Evolutionary conservation across 2,888 invertebrate species (phyloP), one percentile per base, ranked within the genome.

Genomic region (Hirtodrosophila trivittata): DNA sequence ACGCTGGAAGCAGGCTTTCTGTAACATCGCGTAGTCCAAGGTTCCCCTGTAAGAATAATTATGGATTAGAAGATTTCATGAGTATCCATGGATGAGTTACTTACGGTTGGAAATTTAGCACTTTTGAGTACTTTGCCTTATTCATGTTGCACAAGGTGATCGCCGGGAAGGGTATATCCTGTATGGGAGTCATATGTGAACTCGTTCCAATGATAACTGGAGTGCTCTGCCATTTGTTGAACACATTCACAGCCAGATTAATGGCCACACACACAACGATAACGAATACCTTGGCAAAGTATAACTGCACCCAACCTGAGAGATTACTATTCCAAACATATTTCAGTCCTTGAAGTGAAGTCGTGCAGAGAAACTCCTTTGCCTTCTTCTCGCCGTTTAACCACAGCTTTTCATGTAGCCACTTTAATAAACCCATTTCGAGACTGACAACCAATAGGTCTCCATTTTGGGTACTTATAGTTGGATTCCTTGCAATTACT

Each of bases 121-220:
- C 86, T 51, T 77, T 73, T 4, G 92, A 92, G 75, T 92, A 94
- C 83, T 93, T 94, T 0, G 94, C 95, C 85, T 95, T 94, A 89
- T 97, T 97, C 91, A 96, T 95, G 87, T 96, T 96, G 88, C 96
- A 97, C 62, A 97, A 93, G 0, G 96, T 97, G 5, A 97, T 91
- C 0, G 96, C 95, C 0, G 97, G 96, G 89, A 97, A 97, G 0
- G 96, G 96, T 55, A 96, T 92, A 30, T 92, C 91, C 9, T 92
- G 91, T 1, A 96, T 91, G 0, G 92, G 91, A 57, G 94, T 93
- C 54, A 94, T 92, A 65, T 93, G 92, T 0, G 96, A 94, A 77
- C 94, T 95, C 58, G 95, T 93, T 7, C 87, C 95, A 50, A 96
- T 95, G 26, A 97, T 95, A 77, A 97, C 94, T 0, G 96, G 96